Evolutionary conservation across 2,797 vertebrate species (phyloP).

Genomic region (Sebastes oblongus): DNA sequence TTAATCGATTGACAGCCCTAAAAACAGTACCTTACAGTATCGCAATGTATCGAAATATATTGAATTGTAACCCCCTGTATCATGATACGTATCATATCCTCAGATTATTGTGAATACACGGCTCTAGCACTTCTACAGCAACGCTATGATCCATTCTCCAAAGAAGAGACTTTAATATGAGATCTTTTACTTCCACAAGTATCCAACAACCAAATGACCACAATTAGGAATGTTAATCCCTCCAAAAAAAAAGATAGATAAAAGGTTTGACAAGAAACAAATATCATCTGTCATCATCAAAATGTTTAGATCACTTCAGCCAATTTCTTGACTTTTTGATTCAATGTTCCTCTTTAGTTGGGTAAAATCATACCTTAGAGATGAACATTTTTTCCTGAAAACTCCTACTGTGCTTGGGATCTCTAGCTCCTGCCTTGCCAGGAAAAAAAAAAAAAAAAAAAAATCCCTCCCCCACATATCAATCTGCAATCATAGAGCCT

Average conservation of each 20-base stretch:
- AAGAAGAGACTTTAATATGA: neutral
- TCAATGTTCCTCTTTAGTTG: constrained; percentile 61
- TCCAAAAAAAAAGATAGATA: neutral
- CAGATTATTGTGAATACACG: no score
- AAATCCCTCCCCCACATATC: constrained; percentile 60
- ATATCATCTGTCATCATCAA: constrained; percentile 9
- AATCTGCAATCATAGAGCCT: constrained; percentile 67
- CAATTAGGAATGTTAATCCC: neutral
- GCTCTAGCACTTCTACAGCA: neutral
- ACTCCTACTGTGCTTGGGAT: constrained; percentile 52
- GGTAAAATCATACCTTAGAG: constrained; percentile 59
- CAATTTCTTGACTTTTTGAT: constrained; percentile 61
- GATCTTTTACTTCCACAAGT: neutral
- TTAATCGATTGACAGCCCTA: no score
- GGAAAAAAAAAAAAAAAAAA: constrained; percentile 2
- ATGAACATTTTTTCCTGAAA: constrained; percentile 48
- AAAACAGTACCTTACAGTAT: no score
- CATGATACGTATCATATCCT: no score
- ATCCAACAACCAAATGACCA: neutral
- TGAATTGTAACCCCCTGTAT: no score
- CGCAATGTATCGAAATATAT: no score
- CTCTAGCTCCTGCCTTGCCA: constrained; percentile 42
- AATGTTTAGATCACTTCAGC: constrained; percentile 27
- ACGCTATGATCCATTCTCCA: neutral
- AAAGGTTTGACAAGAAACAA: constrained; percentile 6